These are phyloP conservation scores for Knipowitschia caucasica DNA, from an alignment of 2,797 vertebrate genomes.

Conservation along the genomic window DNA sequence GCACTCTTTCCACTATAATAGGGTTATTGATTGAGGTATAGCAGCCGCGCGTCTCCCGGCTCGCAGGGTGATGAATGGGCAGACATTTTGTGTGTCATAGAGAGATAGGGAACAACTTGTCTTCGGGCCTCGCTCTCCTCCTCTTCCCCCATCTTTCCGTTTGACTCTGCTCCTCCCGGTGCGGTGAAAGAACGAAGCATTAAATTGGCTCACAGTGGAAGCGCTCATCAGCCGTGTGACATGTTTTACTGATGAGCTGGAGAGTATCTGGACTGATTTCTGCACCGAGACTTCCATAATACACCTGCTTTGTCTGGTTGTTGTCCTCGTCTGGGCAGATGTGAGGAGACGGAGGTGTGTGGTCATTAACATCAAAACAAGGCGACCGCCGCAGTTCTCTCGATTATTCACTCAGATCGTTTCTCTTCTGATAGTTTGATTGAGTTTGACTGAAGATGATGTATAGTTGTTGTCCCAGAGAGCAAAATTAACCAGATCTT, in stretches of 20 bases:
- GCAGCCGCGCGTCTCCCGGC: slow-evolving; percentile 36
- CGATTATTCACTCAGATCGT: too few species aligned
- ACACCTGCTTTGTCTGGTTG: slow-evolving; percentile 14
- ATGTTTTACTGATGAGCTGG: slow-evolving; percentile 40
- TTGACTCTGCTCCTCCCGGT: not conserved
- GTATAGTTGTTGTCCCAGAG: too few species aligned
- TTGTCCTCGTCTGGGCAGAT: slow-evolving; percentile 19
- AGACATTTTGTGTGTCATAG: slow-evolving; percentile 13
- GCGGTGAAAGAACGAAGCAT: slow-evolving; percentile 37
- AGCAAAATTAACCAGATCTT: too few species aligned
- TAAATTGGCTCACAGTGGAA: slow-evolving; percentile 47
- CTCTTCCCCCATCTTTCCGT: not conserved
- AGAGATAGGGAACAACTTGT: slow-evolving; percentile 10
- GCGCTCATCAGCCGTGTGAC: slow-evolving; percentile 37
- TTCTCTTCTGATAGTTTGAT: too few species aligned
- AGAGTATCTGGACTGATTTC: slow-evolving; percentile 28
- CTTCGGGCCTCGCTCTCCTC: not conserved
- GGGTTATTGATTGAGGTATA: slow-evolving; percentile 59
- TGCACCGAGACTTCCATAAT: slow-evolving; percentile 21
- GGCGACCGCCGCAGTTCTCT: too few species aligned
- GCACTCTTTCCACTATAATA: slow-evolving; percentile 56
- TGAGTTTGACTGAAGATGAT: too few species aligned
- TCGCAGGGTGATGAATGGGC: slow-evolving; percentile 33
- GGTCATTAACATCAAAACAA: not conserved
- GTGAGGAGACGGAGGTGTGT: not conserved